Conservation (phyloP, 2,113 vertebrate genomes). For the Ranitomeya variabilis region DNA sequence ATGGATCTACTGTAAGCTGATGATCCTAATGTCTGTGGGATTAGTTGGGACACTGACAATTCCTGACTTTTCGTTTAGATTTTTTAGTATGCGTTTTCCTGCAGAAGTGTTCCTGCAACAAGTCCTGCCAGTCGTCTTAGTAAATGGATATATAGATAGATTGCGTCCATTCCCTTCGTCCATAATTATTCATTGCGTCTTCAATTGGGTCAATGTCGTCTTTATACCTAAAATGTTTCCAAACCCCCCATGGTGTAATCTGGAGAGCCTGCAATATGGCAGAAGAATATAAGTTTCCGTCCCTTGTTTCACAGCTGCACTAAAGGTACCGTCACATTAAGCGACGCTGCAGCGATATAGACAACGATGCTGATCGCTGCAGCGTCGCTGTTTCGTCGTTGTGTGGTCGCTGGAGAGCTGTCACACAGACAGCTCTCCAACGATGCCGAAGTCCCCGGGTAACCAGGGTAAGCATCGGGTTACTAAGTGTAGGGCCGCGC, state of each 20-base stretch:
- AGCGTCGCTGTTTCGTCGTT: too few relatives aligned
- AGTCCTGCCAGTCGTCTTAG: background rate
- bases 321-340: too few relatives aligned
- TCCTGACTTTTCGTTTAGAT: background rate
- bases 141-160: background rate
- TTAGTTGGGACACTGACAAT: background rate
- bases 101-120: background rate
- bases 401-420: too few relatives aligned
- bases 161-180: background rate
- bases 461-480: too few relatives aligned
- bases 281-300: background rate
- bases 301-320: background rate
- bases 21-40: background rate
- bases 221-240: background rate
- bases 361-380: too few relatives aligned
- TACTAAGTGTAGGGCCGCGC: too few relatives aligned
- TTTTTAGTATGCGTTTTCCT: background rate
- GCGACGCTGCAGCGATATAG: too few relatives aligned
- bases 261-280: background rate
- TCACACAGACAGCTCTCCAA: too few relatives aligned
- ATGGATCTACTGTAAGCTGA: too few relatives aligned
- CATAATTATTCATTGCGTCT: background rate
- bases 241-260: background rate
- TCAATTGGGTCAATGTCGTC: background rate
- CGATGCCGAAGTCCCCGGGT: too few relatives aligned